phyloP scores from a whole-genome alignment of 2,797 vertebrate genomes.

The Acipenser ruthenus region DNA sequence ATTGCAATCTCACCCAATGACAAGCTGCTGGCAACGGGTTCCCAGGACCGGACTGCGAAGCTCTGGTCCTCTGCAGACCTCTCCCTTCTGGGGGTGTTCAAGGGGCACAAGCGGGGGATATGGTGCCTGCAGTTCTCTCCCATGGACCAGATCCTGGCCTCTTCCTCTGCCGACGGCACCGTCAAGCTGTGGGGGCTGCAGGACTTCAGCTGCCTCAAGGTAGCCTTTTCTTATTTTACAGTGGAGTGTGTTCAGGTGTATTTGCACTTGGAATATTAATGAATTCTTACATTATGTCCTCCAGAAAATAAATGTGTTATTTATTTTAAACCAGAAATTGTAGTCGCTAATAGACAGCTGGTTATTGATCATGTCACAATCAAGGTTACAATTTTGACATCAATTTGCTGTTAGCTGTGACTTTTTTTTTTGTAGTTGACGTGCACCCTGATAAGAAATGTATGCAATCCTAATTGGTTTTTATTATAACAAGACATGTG shows the following conservation, averaged over 20 bases:
- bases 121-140: constrained; percentile 95
- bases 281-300: not conserved
- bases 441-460: too few relatives aligned
- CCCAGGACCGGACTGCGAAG: constrained; percentile 87
- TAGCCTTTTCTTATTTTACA: constrained; percentile 25
- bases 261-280: not conserved
- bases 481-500: too few relatives aligned
- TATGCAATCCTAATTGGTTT: too few relatives aligned
- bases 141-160: constrained; percentile 81
- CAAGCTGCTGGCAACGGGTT: constrained; percentile 85
- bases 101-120: constrained; percentile 80
- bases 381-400: too few relatives aligned
- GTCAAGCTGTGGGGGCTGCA: constrained; percentile 84
- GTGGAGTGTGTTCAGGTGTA: too few relatives aligned
- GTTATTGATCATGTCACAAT: too few relatives aligned
- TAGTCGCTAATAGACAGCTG: too few relatives aligned
- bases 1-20: constrained; percentile 86
- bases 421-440: too few relatives aligned
- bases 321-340: too few relatives aligned
- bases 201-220: constrained; percentile 94
- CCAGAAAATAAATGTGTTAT: too few relatives aligned
- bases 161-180: constrained; percentile 82
- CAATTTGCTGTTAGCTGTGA: too few relatives aligned
- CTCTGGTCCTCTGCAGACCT: constrained; percentile 72
- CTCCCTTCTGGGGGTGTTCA: constrained; percentile 73